Evolutionary conservation across 2,797 vertebrate species (phyloP).

Genomic region (Melanotaenia boesemani): DNA sequence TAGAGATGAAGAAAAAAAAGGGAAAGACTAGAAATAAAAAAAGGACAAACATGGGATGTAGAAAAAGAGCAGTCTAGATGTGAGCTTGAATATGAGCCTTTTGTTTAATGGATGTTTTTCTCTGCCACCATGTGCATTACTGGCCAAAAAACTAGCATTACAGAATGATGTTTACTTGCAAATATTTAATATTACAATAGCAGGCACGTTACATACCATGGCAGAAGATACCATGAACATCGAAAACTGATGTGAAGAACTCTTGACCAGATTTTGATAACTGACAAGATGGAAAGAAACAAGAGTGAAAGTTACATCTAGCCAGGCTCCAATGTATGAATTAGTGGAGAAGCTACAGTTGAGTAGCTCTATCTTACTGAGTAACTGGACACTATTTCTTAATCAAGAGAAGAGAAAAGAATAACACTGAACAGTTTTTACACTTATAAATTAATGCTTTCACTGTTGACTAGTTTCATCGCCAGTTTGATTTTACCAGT

Average conservation of each 20-base stretch:
- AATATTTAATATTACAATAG: neutral
- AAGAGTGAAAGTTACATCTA: neutral
- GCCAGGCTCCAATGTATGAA: neutral
- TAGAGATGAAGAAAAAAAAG: too few relatives aligned
- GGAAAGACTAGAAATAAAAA: neutral
- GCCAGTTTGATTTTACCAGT: conserved; percentile 1
- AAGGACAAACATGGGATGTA: neutral
- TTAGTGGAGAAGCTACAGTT: too few relatives aligned
- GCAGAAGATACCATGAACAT: neutral
- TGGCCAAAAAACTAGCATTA: neutral
- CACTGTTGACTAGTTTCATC: neutral
- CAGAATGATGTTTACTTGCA: neutral
- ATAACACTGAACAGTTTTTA: neutral
- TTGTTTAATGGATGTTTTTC: neutral
- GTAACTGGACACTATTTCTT: neutral
- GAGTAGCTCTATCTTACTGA: neutral
- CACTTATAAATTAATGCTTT: neutral
- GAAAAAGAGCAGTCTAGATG: neutral
- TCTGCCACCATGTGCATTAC: neutral
- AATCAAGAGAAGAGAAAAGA: neutral
- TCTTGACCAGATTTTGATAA: neutral
- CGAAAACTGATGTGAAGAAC: neutral
- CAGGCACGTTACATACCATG: neutral
- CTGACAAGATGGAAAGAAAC: neutral
- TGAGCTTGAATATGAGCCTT: neutral